A percentile compares a stretch with the other conserved stretches of the same genome.
Conservation (phyloP, 1,140 invertebrate species). For the Halesus radiatus region DNA sequence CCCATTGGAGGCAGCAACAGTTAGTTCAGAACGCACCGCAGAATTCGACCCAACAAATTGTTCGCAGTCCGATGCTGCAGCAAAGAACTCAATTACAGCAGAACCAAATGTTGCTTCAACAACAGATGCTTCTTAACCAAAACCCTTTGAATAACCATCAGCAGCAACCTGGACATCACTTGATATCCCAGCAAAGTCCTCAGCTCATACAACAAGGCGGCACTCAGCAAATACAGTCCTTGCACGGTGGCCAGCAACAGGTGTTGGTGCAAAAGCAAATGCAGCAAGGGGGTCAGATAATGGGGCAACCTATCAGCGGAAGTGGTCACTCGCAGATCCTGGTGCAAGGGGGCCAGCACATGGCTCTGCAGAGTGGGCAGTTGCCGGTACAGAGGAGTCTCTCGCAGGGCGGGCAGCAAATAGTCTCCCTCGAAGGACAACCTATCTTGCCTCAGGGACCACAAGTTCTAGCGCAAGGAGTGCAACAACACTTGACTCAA, state of each 20-base stretch:
- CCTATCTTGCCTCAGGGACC: constrained; percentile 64
- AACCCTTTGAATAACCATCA: constrained; percentile 66
- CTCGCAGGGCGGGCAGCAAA: constrained; percentile 66
- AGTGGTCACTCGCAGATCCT: constrained; percentile 68
- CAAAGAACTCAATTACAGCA: constrained; percentile 66
- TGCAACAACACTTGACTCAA: constrained; percentile 63
- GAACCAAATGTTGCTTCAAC: constrained; percentile 68
- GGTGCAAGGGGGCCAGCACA: constrained; percentile 62
- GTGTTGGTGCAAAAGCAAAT: constrained; percentile 62
- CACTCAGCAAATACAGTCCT: constrained; percentile 16
- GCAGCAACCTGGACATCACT: constrained; percentile 56
- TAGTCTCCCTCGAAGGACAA: constrained; percentile 64
- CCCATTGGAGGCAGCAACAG: constrained; percentile 65
- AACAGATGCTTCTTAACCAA: constrained; percentile 69
- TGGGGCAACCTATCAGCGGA: constrained; percentile 67
- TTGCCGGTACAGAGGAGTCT: constrained; percentile 38
- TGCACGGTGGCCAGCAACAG: constrained; percentile 59
- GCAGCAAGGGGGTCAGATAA: constrained; percentile 63
- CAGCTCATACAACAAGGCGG: constrained; percentile 34
- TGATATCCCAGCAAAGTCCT: constrained; percentile 65
- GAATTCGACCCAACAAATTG: constrained; percentile 65
- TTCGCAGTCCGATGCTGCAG: constrained; percentile 67
- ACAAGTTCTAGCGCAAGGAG: constrained; percentile 66
- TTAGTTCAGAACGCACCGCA: constrained; percentile 62
- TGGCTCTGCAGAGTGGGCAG: constrained; percentile 62